Conservation (phyloP, 64 coral and sea anemone species). For the Stichodactyla mertensii region DNA sequence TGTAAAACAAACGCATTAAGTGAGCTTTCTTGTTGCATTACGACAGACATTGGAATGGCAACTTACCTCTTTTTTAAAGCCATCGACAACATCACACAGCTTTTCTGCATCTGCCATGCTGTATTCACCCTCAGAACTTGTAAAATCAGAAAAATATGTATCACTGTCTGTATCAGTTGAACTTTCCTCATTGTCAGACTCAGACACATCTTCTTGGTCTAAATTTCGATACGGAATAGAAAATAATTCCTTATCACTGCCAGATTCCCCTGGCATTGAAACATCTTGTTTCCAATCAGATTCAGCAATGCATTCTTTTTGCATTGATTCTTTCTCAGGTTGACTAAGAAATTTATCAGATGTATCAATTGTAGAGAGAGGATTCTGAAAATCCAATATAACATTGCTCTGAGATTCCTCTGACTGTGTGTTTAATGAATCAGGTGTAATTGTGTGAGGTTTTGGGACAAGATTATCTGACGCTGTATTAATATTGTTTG, state of each 20-base stretch:
- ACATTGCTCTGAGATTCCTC: background rate
- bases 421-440: background rate
- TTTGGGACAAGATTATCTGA: background rate
- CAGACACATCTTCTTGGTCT: background rate
- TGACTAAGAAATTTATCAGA: background rate
- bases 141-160: constrained; percentile 14
- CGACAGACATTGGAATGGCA: background rate
- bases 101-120: constrained; percentile 9
- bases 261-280: background rate
- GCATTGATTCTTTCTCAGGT: background rate
- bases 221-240: background rate
- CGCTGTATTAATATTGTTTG: background rate
- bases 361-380: background rate
- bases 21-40: too few relatives aligned
- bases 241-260: background rate
- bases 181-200: background rate
- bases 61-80: background rate
- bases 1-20: too few relatives aligned
- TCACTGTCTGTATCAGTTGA: constrained; percentile 15
- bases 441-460: background rate
- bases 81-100: background rate
- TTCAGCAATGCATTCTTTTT: background rate
- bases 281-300: background rate
- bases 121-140: constrained; percentile 12
- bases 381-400: background rate